Percentiles rank a stretch among this genome's conserved stretches.
Conservation (phyloP, 2,797 vertebrate species). For the Typhlichthys subterraneus region DNA sequence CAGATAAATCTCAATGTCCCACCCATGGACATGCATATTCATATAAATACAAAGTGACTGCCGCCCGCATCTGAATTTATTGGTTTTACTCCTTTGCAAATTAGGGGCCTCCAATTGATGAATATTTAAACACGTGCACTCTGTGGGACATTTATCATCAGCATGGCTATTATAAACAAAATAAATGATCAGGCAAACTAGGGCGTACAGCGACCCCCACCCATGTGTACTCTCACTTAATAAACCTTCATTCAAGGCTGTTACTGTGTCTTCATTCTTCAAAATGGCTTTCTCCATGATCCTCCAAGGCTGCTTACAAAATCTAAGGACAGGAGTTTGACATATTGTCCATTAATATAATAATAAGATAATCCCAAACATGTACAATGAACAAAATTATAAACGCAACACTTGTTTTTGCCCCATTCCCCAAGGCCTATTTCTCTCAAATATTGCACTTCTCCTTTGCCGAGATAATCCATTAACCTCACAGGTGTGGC, state of each 20-base stretch:
- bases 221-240: constrained; percentile 28
- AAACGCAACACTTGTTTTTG: no score
- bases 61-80: constrained; percentile 78
- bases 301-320: neutral
- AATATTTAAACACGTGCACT: constrained; percentile 99
- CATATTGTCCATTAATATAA: constrained; percentile 10
- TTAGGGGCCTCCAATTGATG: constrained; percentile 88
- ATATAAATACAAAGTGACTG: constrained; percentile 80
- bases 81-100: constrained; percentile 79
- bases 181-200: constrained; percentile 96
- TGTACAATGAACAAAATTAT: no score
- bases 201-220: constrained; percentile 14
- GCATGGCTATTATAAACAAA: constrained; percentile 93
- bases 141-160: constrained; percentile 94
- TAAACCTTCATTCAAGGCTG: constrained; percentile 29
- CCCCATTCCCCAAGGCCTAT: no score
- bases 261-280: constrained; percentile 30
- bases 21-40: constrained; percentile 75
- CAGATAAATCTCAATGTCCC: constrained; percentile 79
- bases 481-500: no score
- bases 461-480: no score
- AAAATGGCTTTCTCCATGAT: constrained; percentile 47
- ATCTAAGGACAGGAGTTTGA: constrained; percentile 23
- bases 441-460: no score
- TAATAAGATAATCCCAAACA: constrained; percentile 30